A percentile compares a stretch with the other conserved stretches of the same genome.
These are phyloP conservation scores for Clarias batrachus DNA, from an alignment of 2,113 vertebrate genomes.

Conservation along the genomic window DNA sequence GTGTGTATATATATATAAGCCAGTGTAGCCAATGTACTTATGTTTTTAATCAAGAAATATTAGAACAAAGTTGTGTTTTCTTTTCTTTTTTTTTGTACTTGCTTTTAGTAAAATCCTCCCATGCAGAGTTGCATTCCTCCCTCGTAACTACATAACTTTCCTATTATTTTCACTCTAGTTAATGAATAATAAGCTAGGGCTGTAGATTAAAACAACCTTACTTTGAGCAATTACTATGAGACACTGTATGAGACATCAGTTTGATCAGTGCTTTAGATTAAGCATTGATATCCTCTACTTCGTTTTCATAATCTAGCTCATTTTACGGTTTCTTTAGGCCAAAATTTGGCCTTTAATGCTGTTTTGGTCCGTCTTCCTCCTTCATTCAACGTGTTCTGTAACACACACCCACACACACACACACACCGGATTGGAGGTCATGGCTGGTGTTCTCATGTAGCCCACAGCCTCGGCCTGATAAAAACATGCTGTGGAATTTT, in stretches of 20 bases:
- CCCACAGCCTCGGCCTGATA: slow-evolving; percentile 57
- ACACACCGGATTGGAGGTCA: slow-evolving; percentile 7
- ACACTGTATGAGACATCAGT: not conserved
- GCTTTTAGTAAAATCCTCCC: not conserved
- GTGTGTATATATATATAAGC: no score
- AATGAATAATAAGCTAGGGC: not conserved
- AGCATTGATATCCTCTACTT: not conserved
- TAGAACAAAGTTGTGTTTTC: no score
- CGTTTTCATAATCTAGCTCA: not conserved
- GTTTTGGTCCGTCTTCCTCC: not conserved
- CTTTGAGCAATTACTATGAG: not conserved
- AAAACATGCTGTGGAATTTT: slow-evolving; percentile 69
- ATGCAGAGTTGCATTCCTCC: not conserved
- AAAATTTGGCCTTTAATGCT: not conserved
- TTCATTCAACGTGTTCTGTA: not conserved
- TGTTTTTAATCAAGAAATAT: no score
- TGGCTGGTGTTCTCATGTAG: slow-evolving; percentile 45
- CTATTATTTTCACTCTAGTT: not conserved
- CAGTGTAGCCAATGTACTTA: no score
- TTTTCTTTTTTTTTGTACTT: no score
- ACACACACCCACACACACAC: not conserved
- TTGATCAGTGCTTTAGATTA: not conserved
- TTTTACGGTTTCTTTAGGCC: not conserved
- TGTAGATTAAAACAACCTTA: not conserved
- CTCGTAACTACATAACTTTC: not conserved